Evolutionary conservation across 2,113 vertebrate genomes (phyloP).

Genomic region (Polypterus senegalus): DNA sequence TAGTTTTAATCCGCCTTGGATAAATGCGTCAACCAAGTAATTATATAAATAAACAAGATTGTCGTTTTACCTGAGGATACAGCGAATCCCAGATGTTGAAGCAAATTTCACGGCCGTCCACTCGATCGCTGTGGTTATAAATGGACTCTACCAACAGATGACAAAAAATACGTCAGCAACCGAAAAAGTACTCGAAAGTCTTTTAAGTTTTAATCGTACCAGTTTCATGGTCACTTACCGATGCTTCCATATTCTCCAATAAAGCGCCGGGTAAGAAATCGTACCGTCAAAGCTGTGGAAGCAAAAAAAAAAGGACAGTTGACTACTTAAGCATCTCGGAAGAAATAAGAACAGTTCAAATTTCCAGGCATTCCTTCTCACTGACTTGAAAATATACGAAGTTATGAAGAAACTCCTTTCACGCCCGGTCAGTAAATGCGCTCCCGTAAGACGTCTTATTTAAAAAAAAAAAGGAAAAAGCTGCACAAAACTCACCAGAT

Average conservation of each 20-base stretch:
- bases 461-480: neutral
- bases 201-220: no score
- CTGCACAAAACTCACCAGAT: slow-evolving; percentile 24
- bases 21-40: no score
- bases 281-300: slow-evolving; percentile 1
- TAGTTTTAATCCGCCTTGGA: no score
- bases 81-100: slow-evolving; percentile 7
- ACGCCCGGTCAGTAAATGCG: neutral
- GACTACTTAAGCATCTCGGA: neutral
- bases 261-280: slow-evolving; percentile 5
- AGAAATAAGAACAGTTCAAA: neutral
- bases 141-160: neutral
- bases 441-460: neutral
- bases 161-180: neutral
- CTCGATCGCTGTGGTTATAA: neutral
- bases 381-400: neutral
- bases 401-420: no score
- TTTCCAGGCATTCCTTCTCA: neutral
- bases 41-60: no score
- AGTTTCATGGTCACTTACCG: neutral
- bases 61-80: neutral
- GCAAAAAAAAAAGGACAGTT: neutral
- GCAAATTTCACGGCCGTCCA: neutral
- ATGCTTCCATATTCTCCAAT: slow-evolving; percentile 10
- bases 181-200: neutral